Evolutionary conservation across 2,113 vertebrate species (phyloP).

Genomic region (Xenopus laevis): DNA sequence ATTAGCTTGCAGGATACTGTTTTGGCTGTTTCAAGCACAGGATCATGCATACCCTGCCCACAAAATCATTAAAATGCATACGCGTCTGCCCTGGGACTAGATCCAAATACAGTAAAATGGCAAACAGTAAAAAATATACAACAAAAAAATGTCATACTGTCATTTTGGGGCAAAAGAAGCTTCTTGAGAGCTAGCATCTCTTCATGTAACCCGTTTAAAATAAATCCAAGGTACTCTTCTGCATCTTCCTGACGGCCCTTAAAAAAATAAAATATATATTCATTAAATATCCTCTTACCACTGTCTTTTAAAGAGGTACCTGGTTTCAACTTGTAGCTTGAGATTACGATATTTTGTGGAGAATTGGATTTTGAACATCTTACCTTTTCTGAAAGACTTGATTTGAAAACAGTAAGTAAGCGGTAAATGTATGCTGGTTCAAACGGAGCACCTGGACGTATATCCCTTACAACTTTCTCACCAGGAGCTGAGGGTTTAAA

Average conservation of each 20-base stretch:
- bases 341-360: too few species aligned
- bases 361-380: too few species aligned
- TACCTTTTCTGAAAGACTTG: constrained; percentile 97
- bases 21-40: too few species aligned
- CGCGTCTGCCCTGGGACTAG: too few species aligned
- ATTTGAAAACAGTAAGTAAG: constrained; percentile 93
- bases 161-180: constrained; percentile 81
- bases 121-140: too few species aligned
- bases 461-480: constrained; percentile 86
- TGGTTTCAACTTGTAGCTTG: too few species aligned
- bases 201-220: constrained; percentile 93
- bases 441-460: constrained; percentile 89
- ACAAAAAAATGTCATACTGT: constrained; percentile 70
- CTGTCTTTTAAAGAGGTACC: too few species aligned
- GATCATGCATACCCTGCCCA: too few species aligned
- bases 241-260: constrained; percentile 96
- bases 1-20: too few species aligned
- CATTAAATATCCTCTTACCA: neutral
- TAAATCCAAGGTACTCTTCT: constrained; percentile 95
- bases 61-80: too few species aligned
- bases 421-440: constrained; percentile 94
- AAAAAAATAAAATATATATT: neutral
- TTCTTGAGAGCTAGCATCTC: constrained; percentile 95
- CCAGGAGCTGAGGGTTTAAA: constrained; percentile 71
- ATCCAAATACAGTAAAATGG: too few species aligned